These are phyloP conservation scores for Chymomyza caudatula DNA, from an alignment of 2,888 invertebrate species.

Conservation along the genomic window DNA sequence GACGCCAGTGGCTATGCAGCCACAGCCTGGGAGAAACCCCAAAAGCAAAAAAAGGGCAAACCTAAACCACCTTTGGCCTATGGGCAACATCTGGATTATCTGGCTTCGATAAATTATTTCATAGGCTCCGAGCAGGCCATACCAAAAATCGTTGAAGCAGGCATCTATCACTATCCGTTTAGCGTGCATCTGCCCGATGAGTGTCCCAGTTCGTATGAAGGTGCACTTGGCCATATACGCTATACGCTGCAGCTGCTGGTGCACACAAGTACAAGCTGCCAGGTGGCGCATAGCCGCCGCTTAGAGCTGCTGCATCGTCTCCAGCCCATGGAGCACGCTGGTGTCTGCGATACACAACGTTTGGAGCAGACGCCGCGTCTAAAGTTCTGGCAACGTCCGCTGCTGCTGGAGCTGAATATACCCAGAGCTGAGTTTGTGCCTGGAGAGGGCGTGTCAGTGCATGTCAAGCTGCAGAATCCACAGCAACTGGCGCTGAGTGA, in stretches of 20 bases:
- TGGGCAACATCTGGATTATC: conserved; percentile 68
- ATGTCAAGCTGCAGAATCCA: conserved; percentile 60
- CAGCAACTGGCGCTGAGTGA: conserved; percentile 51
- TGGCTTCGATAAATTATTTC: conserved; percentile 68
- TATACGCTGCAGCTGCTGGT: conserved; percentile 61
- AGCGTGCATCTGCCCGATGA: conserved; percentile 61
- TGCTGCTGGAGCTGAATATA: conserved; percentile 61
- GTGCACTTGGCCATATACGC: conserved; percentile 61
- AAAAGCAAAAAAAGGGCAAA: conserved; percentile 24
- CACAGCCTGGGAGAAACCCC: conserved; percentile 61
- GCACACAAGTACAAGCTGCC: conserved; percentile 35
- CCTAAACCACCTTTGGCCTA: conserved; percentile 20
- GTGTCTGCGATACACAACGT: conserved; percentile 34
- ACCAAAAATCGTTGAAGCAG: conserved; percentile 55
- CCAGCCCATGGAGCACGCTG: conserved; percentile 8
- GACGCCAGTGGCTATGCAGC: conserved; percentile 68
- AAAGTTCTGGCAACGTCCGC: conserved; percentile 66
- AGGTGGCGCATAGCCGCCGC: conserved; percentile 18
- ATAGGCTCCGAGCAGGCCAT: conserved; percentile 68
- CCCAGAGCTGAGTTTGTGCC: conserved; percentile 59
- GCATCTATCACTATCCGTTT: conserved; percentile 65
- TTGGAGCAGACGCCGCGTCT: conserved; percentile 48
- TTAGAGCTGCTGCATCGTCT: conserved; percentile 35
- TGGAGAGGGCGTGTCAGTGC: conserved; percentile 64
- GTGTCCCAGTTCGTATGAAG: conserved; percentile 67